These are phyloP conservation scores for Mirza zaza DNA, from an alignment of 2,113 vertebrate genomes.

Conservation along the genomic window DNA sequence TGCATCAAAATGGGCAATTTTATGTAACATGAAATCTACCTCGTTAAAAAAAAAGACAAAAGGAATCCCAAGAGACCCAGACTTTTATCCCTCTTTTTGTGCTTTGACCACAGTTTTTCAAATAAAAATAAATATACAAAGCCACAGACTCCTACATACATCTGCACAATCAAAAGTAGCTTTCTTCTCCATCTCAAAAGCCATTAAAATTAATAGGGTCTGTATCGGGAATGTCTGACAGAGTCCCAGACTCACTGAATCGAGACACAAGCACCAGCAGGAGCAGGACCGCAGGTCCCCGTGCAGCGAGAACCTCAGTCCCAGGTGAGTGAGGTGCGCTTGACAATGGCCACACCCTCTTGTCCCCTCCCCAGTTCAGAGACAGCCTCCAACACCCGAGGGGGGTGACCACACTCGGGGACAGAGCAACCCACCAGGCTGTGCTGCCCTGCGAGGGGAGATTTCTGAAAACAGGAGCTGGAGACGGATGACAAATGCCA, in stretches of 20 bases:
- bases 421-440: neutral
- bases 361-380: neutral
- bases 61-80: neutral
- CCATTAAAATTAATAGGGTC: slow-evolving; percentile 55
- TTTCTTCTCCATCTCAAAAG: slow-evolving; percentile 49
- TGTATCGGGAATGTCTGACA: neutral
- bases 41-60: neutral
- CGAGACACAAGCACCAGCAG: slow-evolving; percentile 23
- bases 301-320: neutral
- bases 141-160: neutral
- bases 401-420: neutral
- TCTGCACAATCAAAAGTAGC: neutral
- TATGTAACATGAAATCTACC: neutral
- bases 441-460: neutral
- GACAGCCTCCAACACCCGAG: neutral
- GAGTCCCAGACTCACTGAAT: slow-evolving; percentile 47
- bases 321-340: neutral
- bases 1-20: neutral
- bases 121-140: slow-evolving; percentile 37
- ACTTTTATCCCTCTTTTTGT: neutral
- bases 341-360: accelerated
- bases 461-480: neutral
- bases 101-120: neutral
- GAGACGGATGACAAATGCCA: neutral
- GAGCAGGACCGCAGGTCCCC: neutral